Conservation (phyloP, 2,113 vertebrate genomes). For the Oenanthe oenanthe region DNA sequence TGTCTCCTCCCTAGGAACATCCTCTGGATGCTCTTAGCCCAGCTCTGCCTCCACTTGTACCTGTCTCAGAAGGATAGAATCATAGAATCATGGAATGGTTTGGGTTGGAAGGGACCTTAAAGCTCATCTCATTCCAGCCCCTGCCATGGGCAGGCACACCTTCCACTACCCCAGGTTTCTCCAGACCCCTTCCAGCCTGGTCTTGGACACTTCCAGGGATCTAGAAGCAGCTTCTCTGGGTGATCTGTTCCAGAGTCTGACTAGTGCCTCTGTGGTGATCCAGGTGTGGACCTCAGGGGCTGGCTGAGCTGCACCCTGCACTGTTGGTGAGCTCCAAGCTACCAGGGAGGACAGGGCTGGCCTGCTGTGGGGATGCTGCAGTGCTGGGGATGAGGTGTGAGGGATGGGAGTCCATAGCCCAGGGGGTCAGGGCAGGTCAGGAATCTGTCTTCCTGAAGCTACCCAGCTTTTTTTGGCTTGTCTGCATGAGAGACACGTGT, state of each 20-base stretch:
- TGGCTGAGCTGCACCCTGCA: background rate
- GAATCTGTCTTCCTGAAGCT: background rate
- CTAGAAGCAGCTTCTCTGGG: background rate
- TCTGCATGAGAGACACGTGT: accelerated
- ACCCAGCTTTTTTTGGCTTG: background rate
- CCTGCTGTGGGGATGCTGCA: background rate
- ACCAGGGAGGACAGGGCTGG: background rate
- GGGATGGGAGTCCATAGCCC: too few species aligned
- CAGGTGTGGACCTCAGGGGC: accelerated
- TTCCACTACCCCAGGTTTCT: background rate
- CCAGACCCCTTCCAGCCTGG: background rate
- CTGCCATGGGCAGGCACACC: background rate
- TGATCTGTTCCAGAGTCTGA: background rate
- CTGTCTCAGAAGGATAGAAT: accelerated
- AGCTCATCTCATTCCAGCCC: background rate
- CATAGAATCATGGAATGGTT: background rate
- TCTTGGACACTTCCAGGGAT: background rate
- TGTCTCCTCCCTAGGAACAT: background rate
- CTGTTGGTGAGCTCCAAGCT: background rate
- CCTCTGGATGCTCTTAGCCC: background rate
- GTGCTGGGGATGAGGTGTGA: background rate
- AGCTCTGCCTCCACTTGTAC: background rate
- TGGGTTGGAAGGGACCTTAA: background rate
- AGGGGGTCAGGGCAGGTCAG: accelerated
- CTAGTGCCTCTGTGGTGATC: background rate